phyloP scores from a whole-genome alignment of 2,113 vertebrate genomes.

The Oreochromis aureus region DNA sequence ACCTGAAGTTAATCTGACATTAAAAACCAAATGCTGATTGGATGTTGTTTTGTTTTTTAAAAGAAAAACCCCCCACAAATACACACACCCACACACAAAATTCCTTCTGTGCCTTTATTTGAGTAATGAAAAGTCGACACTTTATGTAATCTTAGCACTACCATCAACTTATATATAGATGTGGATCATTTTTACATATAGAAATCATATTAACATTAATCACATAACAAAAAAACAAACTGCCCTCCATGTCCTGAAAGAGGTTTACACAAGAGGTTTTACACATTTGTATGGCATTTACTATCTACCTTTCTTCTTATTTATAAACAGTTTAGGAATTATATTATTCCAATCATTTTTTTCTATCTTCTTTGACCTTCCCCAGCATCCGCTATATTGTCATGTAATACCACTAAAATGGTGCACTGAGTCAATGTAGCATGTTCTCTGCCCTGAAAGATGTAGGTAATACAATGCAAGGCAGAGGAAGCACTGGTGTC shows the following conservation, averaged over 20 bases:
- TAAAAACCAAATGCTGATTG: slow-evolving; percentile 1
- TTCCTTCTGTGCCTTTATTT: slow-evolving; percentile 25
- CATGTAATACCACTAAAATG: neutral
- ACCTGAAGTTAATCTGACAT: neutral
- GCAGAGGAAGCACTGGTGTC: neutral
- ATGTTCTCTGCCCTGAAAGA: neutral
- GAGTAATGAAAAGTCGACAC: neutral
- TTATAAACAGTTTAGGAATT: neutral
- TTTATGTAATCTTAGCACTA: neutral
- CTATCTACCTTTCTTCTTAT: neutral
- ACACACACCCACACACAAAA: neutral
- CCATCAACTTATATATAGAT: neutral
- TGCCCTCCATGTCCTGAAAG: neutral
- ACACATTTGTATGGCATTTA: neutral
- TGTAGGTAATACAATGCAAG: neutral
- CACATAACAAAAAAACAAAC: neutral
- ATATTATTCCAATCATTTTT: slow-evolving; percentile 35
- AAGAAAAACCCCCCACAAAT: neutral
- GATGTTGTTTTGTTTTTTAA: neutral
- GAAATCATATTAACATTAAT: neutral
- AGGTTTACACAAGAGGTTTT: neutral
- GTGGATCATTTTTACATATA: neutral
- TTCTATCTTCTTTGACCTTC: slow-evolving; percentile 72
- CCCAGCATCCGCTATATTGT: slow-evolving; percentile 67
- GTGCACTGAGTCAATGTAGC: neutral